Evolutionary conservation across 2,888 invertebrate genomes (phyloP), one percentile per base, ranked within the genome.

Genomic region (Pterostichus madidus): DNA sequence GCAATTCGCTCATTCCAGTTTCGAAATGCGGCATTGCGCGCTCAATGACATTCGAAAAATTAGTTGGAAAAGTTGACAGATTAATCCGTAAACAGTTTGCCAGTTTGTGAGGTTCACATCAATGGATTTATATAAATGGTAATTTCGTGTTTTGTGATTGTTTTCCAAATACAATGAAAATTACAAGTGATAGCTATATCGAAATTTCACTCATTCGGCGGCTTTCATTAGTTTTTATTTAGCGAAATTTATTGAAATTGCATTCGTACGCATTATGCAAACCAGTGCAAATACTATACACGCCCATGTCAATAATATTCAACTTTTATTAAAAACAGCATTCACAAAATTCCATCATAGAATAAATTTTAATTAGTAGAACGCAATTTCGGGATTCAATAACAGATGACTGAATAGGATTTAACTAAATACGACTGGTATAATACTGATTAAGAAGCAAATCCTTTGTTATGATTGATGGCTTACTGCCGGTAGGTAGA

Each of bases 121-220:
- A 64, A 64, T 35, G 35, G 64, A 64, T 64, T 64, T 64, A 64
- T 64, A 64, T 13, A 35, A 64, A 64, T 64, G 64, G 64, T 64
- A 64, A 64, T 64, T 64, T 64, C 64, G 13, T 64, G 64, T 64
- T 64, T 13, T 64, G 64, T 64, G 64, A 64, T 64, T 64, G 64
- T 64, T n/a, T 64, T 64, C 13, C 32, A 13, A 17, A 31, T 32
- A 61, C 32, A 61, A 64, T 64, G 64, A 64, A 64, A 64, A 64
- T 64, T 64, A 64, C 35, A 64, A 64, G 64, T 64, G 64, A 64
- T 64, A 64, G 64, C 35, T 64, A 4, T 64, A 35, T 64, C 31
- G 64, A 32, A 61, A 64, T 64, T 64, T 64, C 10, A 35, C 35
- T 35, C 61, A 32, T 31, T 32, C 49, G 31, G 35, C 11, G n/a